Conservation (phyloP, 2,797 vertebrate species). For the Leptodactylus fallax region DNA sequence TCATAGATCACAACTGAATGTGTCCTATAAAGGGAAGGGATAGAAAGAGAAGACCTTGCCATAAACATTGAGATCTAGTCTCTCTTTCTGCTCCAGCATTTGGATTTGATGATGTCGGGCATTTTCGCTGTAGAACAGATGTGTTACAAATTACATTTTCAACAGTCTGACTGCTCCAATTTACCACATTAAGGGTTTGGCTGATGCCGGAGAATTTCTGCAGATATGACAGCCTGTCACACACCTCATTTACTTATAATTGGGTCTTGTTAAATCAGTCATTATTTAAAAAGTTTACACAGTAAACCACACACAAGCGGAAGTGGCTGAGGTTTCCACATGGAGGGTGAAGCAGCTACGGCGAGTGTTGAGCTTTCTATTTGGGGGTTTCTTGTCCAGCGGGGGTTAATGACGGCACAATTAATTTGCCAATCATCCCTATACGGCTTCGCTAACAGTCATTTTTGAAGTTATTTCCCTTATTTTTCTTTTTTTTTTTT, state of each 20-base stretch:
- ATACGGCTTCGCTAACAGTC: background rate
- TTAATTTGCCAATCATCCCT: background rate
- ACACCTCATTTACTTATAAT: slow-evolving; percentile 62
- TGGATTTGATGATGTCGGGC: slow-evolving; percentile 42
- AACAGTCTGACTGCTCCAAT: slow-evolving; percentile 51
- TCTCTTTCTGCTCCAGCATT: slow-evolving; percentile 24
- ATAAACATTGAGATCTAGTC: background rate
- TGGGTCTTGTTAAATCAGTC: slow-evolving; percentile 34
- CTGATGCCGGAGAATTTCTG: slow-evolving; percentile 50
- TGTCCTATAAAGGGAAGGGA: background rate
- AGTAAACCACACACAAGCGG: slow-evolving; percentile 21
- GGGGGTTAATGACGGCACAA: background rate
- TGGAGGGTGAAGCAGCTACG: background rate
- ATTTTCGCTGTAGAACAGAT: slow-evolving; percentile 49
- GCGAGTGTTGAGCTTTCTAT: background rate
- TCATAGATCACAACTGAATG: background rate
- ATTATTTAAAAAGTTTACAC: slow-evolving; percentile 28
- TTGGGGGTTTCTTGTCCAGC: background rate
- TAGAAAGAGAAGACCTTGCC: background rate
- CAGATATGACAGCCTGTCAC: slow-evolving; percentile 59
- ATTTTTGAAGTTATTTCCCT: background rate
- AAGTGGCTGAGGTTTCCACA: background rate
- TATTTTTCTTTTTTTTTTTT: background rate
- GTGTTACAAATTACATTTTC: slow-evolving; percentile 59
- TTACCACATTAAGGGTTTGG: slow-evolving; percentile 54